Base-by-base conservation (phyloP, 1,140 invertebrate genomes). In the Drosophila insularis region DNA sequence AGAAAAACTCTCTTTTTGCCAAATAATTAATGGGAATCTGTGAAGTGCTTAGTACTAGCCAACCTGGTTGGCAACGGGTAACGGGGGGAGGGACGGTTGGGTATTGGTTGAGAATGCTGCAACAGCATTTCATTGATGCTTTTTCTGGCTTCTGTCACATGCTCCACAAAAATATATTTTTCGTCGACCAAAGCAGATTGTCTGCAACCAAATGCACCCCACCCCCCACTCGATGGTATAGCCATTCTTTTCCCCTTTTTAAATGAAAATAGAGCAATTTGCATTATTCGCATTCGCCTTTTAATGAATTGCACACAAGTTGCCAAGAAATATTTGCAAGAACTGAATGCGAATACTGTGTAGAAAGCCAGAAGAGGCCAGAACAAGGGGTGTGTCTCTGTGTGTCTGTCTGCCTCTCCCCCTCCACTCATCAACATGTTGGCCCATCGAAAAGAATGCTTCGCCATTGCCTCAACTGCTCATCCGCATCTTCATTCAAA, bases 291-390 rank as follows among this genome's bases (percentile, higher is more conserved):
- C 80, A 84, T 85, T 81, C 82, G 74, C 78, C 70, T 65, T 85
- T 85, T 74, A 85, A 85, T 85, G 81, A 85, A 85, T 85, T 85
- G 81, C 81, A 63, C 81, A 78, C 81, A 85, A 81, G 70, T 85
- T 86, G 81, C 81, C 81, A 85, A 85, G 81, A 86, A 81, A 74
- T 80, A 66, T 11, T 46, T 40, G 21, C n/a, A 37, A 37, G 10
- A 50, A 50, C 17, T 50, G 43, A 50, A 50, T 46, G 43, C 19
- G 19, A 50, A 50, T 50, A 21, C 43, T 11, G 19, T 11, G 19
- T 13, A 35, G 32, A 35, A 35, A 35, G 32, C 2, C 32, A 35
- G 32, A 35, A 35, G 32, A 27, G 27, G 27, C 27, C 27, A 27
- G 32, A 11, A 55, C n/a, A 27, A 56, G 54, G 21, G 54, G 54